A percentile compares a stretch with the other conserved stretches of the same genome.
Conservation (phyloP, 2,888 invertebrate species). For the Sminthurides aquaticus region DNA sequence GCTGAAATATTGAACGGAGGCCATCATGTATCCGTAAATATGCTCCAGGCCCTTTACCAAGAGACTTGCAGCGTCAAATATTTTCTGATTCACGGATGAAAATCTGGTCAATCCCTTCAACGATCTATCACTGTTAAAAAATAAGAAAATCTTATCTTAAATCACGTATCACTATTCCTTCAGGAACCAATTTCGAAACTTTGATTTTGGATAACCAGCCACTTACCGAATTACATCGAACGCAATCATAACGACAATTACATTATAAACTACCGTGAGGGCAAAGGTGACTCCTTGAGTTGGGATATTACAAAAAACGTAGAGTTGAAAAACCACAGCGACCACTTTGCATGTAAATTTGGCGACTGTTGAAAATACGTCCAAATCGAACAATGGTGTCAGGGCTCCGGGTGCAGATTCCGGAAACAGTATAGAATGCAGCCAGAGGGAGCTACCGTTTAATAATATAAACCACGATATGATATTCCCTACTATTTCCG, state of each 20-base stretch:
- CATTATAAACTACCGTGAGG: background rate
- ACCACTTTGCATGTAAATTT: background rate
- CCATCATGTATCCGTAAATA: background rate
- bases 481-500: background rate
- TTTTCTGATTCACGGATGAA: background rate
- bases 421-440: background rate
- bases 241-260: background rate
- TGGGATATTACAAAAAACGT: background rate
- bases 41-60: background rate
- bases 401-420: background rate
- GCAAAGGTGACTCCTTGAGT: background rate
- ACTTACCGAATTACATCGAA: background rate
- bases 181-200: too few relatives aligned
- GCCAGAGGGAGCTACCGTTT: background rate
- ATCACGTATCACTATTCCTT: too few relatives aligned
- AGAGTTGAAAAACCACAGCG: background rate
- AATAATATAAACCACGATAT: background rate
- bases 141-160: too few relatives aligned
- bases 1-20: background rate
- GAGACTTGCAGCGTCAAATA: background rate
- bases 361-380: background rate
- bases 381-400: background rate
- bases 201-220: too few relatives aligned
- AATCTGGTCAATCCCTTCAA: too few relatives aligned
- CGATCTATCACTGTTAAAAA: too few relatives aligned